Evolutionary conservation across 2,888 invertebrate genomes (phyloP), one percentile per base, ranked within the genome.

Genomic region (Margaritifera margaritifera): DNA sequence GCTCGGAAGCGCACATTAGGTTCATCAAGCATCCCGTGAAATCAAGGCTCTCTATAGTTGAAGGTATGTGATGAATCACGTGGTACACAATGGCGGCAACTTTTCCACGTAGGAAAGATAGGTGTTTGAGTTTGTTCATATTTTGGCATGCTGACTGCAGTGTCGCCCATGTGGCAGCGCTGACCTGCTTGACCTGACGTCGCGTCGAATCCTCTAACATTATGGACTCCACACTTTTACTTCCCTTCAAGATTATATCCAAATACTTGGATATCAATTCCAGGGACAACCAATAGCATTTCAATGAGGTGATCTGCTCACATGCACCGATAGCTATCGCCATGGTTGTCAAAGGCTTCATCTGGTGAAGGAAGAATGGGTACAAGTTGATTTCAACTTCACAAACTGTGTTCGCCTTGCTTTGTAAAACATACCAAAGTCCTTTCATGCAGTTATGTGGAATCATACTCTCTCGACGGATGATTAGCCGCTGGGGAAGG

Each of bases 151-250:
- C 82, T 20, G 77, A 76, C 63, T 83, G 84, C 22, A 88, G 69
- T 27, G 84, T 79, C 2, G 82, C 80, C 84, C 85, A 86, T 18
- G 85, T 82, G n/a, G 77, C 78, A 8, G 86, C 85, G n/a, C 82
- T 66, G 3, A 84, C 69, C 1, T 72, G 68, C 27, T 80, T 79
- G 0, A 64, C 60, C 6, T 70, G 68, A 42, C 72, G 71, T 24
- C 74, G 68, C 24, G 64, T 71, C 42, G 79, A 78, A 24, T 79
- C 74, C 50, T 77, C 77, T 8, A 85, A 62, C 6, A 74, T 71
- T 27, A 87, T 69, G 8, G 65, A 78, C 18, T 76, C 69, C 18
- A 87, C 67, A 2, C 77, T 64, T 51, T 72, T 56, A 50, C 73
- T 72, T 1, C 69, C 67, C 42, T 66, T 62, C 71, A 84, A 79